Conservation (phyloP, 2,888 invertebrate species). For the Parnassius smintheus region DNA sequence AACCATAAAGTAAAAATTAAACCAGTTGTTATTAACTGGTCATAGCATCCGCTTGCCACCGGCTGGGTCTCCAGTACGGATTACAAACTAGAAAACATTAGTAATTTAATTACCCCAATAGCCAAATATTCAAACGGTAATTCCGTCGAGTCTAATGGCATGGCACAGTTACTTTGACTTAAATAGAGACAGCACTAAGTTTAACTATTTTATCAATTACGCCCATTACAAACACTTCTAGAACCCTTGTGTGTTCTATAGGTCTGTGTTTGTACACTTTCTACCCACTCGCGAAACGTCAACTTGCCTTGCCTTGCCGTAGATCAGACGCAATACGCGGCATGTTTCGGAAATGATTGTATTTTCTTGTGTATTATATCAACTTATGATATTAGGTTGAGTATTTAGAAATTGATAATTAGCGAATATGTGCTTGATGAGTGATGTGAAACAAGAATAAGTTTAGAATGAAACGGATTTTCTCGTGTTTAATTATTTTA, state of each 20-base stretch:
- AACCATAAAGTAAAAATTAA: no score
- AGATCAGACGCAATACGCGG: slow-evolving; percentile 2
- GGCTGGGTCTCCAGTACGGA: no score
- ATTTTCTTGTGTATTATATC: slow-evolving; percentile 23
- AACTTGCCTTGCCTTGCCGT: neutral
- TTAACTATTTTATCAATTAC: neutral
- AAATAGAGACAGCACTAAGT: no score
- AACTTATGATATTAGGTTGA: neutral
- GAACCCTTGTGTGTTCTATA: slow-evolving; percentile 2
- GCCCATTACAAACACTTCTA: neutral
- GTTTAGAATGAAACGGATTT: no score
- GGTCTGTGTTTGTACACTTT: slow-evolving; percentile 4
- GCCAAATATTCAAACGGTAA: no score
- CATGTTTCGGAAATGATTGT: slow-evolving; percentile 18
- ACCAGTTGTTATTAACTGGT: no score
- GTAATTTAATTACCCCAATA: no score
- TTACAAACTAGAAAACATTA: no score
- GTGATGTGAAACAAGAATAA: neutral
- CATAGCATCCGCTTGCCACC: no score
- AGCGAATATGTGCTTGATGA: slow-evolving; percentile 4
- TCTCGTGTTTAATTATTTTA: no score
- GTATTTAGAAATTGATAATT: neutral
- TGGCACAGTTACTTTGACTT: no score
- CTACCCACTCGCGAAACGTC: slow-evolving; percentile 6
- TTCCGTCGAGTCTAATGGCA: no score